A percentile compares a stretch with the other conserved stretches of the same genome.
phyloP scores from a whole-genome alignment of 2,888 invertebrate genomes.

The Ferdinandea cuprea region DNA sequence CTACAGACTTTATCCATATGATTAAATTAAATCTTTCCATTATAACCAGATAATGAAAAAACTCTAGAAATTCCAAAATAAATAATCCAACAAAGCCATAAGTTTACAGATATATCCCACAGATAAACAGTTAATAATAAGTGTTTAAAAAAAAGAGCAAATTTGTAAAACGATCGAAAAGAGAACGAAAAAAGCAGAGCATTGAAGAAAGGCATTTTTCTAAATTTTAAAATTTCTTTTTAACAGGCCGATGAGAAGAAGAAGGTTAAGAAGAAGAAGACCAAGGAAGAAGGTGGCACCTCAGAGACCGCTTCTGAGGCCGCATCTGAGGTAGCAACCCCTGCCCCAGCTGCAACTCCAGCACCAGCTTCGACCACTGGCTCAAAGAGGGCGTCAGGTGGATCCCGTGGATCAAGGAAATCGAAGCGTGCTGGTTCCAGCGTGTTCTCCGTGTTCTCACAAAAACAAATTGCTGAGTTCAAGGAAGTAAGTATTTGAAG shows the following conservation, averaged over 20 bases:
- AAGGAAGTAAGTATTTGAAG: conserved; percentile 88
- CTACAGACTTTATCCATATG: too few relatives aligned
- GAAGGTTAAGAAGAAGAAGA: conserved; percentile 95
- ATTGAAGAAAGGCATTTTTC: background rate
- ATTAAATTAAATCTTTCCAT: too few relatives aligned
- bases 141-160: conserved; percentile 25
- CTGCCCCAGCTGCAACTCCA: conserved; percentile 88
- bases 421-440: conserved; percentile 95
- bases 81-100: too few relatives aligned
- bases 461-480: conserved; percentile 97
- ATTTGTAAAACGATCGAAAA: conserved; percentile 21
- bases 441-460: conserved; percentile 98
- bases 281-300: conserved; percentile 87
- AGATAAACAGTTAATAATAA: too few relatives aligned
- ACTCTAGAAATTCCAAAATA: too few relatives aligned
- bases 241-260: conserved; percentile 95
- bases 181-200: background rate
- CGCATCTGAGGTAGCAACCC: conserved; percentile 85
- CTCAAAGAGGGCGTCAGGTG: conserved; percentile 92
- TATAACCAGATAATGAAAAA: too few relatives aligned
- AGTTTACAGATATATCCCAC: too few relatives aligned
- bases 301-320: conserved; percentile 85
- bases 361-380: conserved; percentile 88
- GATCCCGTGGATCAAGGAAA: conserved; percentile 85
- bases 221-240: conserved; percentile 4